Base-by-base conservation (phyloP, 2,888 invertebrate genomes). In the Aethes cnicana region DNA sequence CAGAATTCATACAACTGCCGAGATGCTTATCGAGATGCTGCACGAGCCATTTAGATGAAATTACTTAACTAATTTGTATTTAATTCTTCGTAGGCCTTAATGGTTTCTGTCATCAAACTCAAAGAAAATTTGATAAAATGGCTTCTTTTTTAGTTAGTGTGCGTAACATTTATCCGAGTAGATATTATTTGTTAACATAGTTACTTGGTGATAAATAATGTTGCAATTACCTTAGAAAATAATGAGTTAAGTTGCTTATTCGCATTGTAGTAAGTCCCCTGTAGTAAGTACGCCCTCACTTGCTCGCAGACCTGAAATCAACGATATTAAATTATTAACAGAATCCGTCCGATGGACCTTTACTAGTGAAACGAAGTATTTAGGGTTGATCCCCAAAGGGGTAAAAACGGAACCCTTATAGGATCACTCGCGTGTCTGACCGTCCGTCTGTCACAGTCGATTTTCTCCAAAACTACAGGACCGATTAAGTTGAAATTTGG, bases 201-300 rank as follows among this genome's bases (percentile, higher is more conserved):
- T 26, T 26, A n/a, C n/a, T n/a, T n/a, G n/a, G 9, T 5, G 9
- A 30, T 11, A 18, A 32, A 33, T 11, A 11, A 11, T 28, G 7
- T 26, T n/a, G 23, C 9, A 17, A 48, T 77, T 66, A 95, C 95
- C 93, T 96, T 96, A 68, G 95, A 94, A 91, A 96, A 96, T 84
- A 96, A 92, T 62, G 95, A 95, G 80, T 95, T 94, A 64, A 96
- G 92, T 77, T 95, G 95, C 77, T 95, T 95, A 75, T 95, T 94
- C 72, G 95, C 94, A 84, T 94, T 95, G 89, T 95, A 95, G 84
- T 95, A 95, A 56, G 94, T 94, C 67, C 95, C 95, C 90, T 96
- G 95, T 69, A 95, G 92, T 71, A 96, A 91, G 81, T 95, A 95
- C 57, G 94, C 94, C 62, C 94, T 93, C 66, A 96, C 96, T 90